Base-by-base conservation (phyloP, 2,888 invertebrate species). In the Diaphora mendica region DNA sequence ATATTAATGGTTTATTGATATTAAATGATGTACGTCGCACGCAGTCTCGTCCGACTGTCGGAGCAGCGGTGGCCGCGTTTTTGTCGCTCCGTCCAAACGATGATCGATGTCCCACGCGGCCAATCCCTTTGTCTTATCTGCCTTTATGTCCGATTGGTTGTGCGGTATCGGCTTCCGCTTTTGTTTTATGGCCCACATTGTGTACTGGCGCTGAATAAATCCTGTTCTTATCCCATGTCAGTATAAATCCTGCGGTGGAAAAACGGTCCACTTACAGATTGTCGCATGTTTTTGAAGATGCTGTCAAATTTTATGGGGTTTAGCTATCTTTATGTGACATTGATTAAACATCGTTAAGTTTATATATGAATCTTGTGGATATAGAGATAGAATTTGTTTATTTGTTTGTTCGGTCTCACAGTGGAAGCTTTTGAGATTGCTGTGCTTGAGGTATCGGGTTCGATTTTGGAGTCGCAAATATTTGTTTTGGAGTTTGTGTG, bases 61-160 rank as follows among this genome's bases (percentile, higher is more conserved):
- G 33, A 44, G 13, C 30, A 26, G 64, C 4, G 23, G 48, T 42
- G 64, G 39, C 15, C 20, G 42, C 65, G 77, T 68, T 77, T 77
- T 84, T 76, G 74, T 71, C 67, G 64, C 55, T 70, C 48, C 55
- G 68, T 70, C 68, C 74, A 79, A 84, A 85, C 80, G 84, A 84
- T 84, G 84, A 84, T 81, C 66, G 76, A 84, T 84, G 86, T 81
- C 78, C 74, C 75, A 35, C 67, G 79, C 68, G 82, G 71, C 68
- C 77, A 42, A 69, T 68, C 77, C 77, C 75, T 84, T 82, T 80
- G 84, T 82, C 79, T 82, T 72, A 72, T 73, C 72, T 70, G 77
- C 76, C 66, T 75, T 77, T 75, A 76, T 71, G 74, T 83, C 79
- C 83, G 82, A 82, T 85, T 80, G 80, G 77, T 80, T 68, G 73